phyloP scores from a whole-genome alignment of 2,797 vertebrate genomes.

The Pipistrellus pipistrellus region DNA sequence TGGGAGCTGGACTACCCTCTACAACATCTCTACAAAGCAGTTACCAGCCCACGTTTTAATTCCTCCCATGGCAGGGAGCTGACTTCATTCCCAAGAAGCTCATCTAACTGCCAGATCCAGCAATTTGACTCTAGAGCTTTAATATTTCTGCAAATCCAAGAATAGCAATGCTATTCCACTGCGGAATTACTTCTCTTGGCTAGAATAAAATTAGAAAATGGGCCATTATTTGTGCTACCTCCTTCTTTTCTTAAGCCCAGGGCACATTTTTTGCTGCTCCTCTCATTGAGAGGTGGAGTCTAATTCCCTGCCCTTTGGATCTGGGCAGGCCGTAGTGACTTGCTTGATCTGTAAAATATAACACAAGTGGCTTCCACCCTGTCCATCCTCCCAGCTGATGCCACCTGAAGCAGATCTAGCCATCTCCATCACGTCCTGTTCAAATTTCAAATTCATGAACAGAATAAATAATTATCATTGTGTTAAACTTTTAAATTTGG shows the following conservation, averaged over 20 bases:
- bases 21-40: not conserved
- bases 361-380: not conserved
- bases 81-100: not conserved
- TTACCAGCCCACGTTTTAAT: not conserved
- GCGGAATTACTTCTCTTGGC: not conserved
- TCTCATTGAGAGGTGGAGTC: not conserved
- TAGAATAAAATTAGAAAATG: constrained; percentile 27
- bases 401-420: not conserved
- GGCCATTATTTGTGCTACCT: not conserved
- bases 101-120: not conserved
- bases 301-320: not conserved
- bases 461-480: not conserved
- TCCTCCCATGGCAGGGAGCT: not conserved
- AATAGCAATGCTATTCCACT: not conserved
- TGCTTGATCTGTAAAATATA: not conserved
- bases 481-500: not conserved
- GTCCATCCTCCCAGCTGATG: not conserved
- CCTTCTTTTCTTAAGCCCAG: not conserved
- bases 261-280: not conserved
- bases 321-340: not conserved
- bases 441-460: not conserved
- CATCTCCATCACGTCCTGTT: not conserved
- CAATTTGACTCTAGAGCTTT: not conserved
- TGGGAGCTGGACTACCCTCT: not conserved
- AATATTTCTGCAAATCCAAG: not conserved